A percentile compares a stretch with the other conserved stretches of the same genome.
phyloP scores from a whole-genome alignment of 2,797 vertebrate genomes.

The Perodicticus potto region DNA sequence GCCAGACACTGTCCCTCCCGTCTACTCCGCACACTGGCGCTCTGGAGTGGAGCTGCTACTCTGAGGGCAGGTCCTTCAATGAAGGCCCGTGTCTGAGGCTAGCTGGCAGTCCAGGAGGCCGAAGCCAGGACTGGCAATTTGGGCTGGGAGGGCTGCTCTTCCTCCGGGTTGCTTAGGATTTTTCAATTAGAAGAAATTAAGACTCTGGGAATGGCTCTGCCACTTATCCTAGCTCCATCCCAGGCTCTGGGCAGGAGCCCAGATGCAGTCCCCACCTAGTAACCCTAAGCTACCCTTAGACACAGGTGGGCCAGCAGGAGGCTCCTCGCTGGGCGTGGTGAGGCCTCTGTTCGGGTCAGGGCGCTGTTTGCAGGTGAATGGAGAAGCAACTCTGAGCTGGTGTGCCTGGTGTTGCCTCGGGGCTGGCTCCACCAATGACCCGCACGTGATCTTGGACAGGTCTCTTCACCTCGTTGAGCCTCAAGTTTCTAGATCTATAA shows the following conservation, averaged over 20 bases:
- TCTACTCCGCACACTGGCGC: not conserved
- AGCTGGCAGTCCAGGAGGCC: not conserved
- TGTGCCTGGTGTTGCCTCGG: not conserved
- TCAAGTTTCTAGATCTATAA: not conserved
- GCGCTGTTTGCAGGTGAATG: not conserved
- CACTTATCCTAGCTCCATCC: too few species aligned
- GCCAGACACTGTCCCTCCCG: too few species aligned
- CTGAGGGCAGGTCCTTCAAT: not conserved
- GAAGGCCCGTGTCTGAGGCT: accelerated
- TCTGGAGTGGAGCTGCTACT: not conserved
- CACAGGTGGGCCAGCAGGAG: not conserved
- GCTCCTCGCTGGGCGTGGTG: accelerated
- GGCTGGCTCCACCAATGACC: not conserved
- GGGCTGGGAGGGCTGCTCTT: not conserved
- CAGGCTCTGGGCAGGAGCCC: not conserved
- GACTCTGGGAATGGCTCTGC: not conserved
- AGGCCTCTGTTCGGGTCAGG: not conserved
- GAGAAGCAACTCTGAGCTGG: not conserved
- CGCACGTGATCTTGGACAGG: not conserved
- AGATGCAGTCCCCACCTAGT: not conserved
- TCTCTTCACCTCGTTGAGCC: not conserved
- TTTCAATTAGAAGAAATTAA: not conserved
- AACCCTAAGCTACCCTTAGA: not conserved
- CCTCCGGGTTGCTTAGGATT: not conserved
- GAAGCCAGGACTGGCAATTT: not conserved